A percentile compares a stretch with the other conserved stretches of the same genome.
These are phyloP conservation scores for Ophthalmotilapia sp. DNA, from an alignment of 2,113 vertebrate species.

Conservation along the genomic window DNA sequence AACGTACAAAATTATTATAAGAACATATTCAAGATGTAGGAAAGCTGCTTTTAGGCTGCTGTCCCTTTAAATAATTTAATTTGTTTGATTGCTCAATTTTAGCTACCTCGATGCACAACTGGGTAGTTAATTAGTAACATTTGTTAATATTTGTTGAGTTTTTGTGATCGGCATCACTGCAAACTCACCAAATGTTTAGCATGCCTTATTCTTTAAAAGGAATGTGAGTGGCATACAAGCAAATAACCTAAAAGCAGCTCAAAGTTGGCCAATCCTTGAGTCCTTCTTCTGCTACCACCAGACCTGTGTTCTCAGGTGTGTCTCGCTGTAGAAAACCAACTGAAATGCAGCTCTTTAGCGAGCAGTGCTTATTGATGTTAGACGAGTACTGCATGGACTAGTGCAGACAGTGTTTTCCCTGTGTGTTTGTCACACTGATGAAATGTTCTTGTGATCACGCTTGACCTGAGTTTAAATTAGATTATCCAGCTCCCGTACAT, in stretches of 20 bases:
- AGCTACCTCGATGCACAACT: neutral
- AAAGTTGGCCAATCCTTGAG: neutral
- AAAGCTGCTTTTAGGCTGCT: neutral
- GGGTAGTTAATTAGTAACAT: neutral
- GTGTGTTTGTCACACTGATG: neutral
- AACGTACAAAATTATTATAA: neutral
- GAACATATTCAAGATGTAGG: neutral
- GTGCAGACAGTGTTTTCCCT: neutral
- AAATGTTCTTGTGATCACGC: constrained; percentile 34
- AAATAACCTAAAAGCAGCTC: neutral
- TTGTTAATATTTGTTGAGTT: neutral
- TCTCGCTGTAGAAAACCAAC: neutral
- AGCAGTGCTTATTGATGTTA: neutral
- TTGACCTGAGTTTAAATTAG: constrained; percentile 35
- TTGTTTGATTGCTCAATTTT: neutral
- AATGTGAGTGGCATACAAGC: neutral
- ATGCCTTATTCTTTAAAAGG: neutral
- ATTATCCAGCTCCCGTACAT: constrained; percentile 11
- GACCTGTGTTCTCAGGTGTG: neutral
- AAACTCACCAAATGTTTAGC: neutral
- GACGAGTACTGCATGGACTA: neutral
- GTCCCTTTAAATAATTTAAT: neutral
- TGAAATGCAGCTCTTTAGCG: neutral
- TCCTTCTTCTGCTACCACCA: neutral
- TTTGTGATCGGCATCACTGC: neutral